Conservation (phyloP, 1,140 invertebrate species). For the Anadara kagoshimensis region DNA sequence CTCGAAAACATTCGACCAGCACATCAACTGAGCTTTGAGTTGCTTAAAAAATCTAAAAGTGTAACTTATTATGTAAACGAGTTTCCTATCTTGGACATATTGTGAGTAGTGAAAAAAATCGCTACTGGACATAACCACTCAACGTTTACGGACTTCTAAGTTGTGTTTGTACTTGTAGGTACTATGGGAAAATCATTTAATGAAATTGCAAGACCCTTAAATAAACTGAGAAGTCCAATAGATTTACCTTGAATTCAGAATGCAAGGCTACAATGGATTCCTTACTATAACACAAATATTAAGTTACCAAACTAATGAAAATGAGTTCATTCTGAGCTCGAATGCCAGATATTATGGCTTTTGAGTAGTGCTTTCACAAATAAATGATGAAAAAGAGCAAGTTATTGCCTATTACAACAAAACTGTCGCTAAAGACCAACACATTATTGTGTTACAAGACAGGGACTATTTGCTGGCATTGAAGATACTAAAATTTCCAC, state of each 20-base stretch:
- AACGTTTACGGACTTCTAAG: background rate
- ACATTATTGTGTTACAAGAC: conserved; percentile 22
- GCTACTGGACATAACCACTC: conserved; percentile 12
- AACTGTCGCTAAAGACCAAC: background rate
- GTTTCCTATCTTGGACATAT: conserved; percentile 52
- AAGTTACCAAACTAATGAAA: background rate
- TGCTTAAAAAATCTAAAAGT: conserved; percentile 24
- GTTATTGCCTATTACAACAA: conserved; percentile 22
- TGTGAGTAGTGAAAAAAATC: conserved; percentile 59
- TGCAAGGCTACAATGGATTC: conserved; percentile 1
- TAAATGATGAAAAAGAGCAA: background rate
- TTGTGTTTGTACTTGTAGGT: background rate
- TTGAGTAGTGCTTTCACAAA: background rate
- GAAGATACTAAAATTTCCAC: too few relatives aligned
- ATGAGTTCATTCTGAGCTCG: background rate
- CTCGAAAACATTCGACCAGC: conserved; percentile 22
- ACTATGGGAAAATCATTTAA: conserved; percentile 1
- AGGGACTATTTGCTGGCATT: conserved; percentile 10
- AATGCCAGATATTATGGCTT: background rate
- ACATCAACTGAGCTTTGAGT: conserved; percentile 21
- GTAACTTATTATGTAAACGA: background rate
- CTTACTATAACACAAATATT: conserved; percentile 8
- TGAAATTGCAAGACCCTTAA: conserved; percentile 1
- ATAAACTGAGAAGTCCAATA: background rate
- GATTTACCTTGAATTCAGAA: conserved; percentile 9